phyloP scores from a whole-genome alignment of 2,888 invertebrate species.

The Stenodema calcarata region DNA sequence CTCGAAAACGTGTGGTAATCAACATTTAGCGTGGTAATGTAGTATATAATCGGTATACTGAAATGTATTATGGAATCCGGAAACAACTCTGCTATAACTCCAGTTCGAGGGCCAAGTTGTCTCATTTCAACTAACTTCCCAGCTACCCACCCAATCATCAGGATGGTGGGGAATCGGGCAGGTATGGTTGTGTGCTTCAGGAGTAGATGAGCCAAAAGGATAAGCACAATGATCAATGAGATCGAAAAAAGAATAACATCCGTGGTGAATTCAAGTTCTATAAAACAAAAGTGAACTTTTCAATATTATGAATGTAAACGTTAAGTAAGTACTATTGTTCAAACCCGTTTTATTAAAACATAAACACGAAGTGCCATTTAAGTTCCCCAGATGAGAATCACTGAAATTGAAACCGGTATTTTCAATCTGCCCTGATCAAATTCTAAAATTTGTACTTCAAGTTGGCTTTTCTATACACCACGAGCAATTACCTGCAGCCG shows the following conservation, averaged over 20 bases:
- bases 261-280: neutral
- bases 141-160: conserved; percentile 18
- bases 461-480: too few species aligned
- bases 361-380: too few species aligned
- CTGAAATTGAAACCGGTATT: too few species aligned
- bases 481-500: too few species aligned
- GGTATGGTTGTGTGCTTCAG: neutral
- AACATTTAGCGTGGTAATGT: neutral
- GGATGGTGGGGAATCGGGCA: neutral
- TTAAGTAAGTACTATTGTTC: too few species aligned
- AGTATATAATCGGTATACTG: neutral
- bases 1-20: conserved; percentile 39
- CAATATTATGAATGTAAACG: too few species aligned
- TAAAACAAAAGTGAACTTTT: too few species aligned
- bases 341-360: too few species aligned
- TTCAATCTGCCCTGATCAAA: too few species aligned
- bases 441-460: too few species aligned
- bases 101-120: neutral
- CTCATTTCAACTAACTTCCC: neutral
- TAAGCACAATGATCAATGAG: neutral
- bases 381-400: too few species aligned
- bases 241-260: neutral
- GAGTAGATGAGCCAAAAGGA: neutral
- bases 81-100: neutral
- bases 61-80: neutral